Conservation (phyloP, 2,113 vertebrate species). For the Archocentrus centrarchus region DNA sequence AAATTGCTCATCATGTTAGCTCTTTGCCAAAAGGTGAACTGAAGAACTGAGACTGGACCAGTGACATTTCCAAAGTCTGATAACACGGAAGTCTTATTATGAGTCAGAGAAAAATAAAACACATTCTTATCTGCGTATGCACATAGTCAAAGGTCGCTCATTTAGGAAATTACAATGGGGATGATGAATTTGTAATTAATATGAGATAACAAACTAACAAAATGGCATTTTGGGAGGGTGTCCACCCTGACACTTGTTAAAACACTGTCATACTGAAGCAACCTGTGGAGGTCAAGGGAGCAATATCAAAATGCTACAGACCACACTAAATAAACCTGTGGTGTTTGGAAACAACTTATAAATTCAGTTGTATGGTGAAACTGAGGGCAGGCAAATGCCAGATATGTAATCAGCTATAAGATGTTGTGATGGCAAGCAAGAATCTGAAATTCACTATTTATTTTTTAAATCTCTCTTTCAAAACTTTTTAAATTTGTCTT, state of each 20-base stretch:
- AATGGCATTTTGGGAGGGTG: slow-evolving; percentile 76
- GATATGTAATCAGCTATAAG: background rate
- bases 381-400: background rate
- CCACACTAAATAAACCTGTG: background rate
- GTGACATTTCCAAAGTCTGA: slow-evolving; percentile 82
- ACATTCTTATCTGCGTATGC: slow-evolving; percentile 66
- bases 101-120: slow-evolving; percentile 67
- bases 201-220: slow-evolving; percentile 67
- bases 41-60: slow-evolving; percentile 44
- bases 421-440: background rate
- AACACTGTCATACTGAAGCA: slow-evolving; percentile 20
- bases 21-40: slow-evolving; percentile 55
- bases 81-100: slow-evolving; percentile 70
- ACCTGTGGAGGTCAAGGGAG: slow-evolving; percentile 39
- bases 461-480: background rate
- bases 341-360: background rate
- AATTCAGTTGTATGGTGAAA: background rate
- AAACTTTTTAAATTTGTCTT: background rate
- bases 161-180: slow-evolving; percentile 74
- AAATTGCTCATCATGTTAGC: slow-evolving; percentile 24
- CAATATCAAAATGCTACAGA: slow-evolving; percentile 35
- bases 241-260: slow-evolving; percentile 52
- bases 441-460: background rate
- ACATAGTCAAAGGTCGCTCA: slow-evolving; percentile 73
- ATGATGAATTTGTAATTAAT: slow-evolving; percentile 78